phyloP scores from a whole-genome alignment of 2,797 vertebrate species.

The Poecilia gillii region DNA sequence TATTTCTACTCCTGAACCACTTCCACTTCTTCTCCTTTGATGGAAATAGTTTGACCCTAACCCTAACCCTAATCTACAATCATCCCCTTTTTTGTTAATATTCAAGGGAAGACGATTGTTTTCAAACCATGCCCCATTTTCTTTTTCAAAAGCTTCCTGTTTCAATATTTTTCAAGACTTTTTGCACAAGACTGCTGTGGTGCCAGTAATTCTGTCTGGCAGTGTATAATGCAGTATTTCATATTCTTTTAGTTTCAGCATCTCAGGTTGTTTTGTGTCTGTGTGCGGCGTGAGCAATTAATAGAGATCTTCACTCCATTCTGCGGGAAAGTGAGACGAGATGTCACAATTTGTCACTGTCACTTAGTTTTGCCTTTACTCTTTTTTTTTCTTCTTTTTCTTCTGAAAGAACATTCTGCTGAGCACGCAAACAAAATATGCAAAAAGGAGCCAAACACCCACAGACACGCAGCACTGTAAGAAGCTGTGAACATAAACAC shows the following conservation, averaged over 20 bases:
- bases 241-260: slow-evolving; percentile 16
- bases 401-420: slow-evolving; percentile 38
- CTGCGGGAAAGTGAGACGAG: slow-evolving; percentile 31
- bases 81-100: too few relatives aligned
- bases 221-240: not conserved
- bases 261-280: not conserved
- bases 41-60: too few relatives aligned
- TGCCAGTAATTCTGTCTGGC: not conserved
- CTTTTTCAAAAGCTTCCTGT: too few relatives aligned
- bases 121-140: too few relatives aligned
- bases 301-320: slow-evolving; percentile 13
- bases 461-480: slow-evolving; percentile 20
- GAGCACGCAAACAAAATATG: slow-evolving; percentile 54
- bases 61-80: too few relatives aligned
- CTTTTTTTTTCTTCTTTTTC: slow-evolving; percentile 22
- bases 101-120: too few relatives aligned
- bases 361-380: slow-evolving; percentile 30
- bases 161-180: not conserved
- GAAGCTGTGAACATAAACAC: slow-evolving; percentile 74
- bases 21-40: too few relatives aligned
- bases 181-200: not conserved
- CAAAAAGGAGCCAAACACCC: slow-evolving; percentile 31
- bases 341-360: slow-evolving; percentile 32
- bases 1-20: too few relatives aligned
- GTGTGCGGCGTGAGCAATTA: not conserved